These are phyloP conservation scores for Neocloeon triangulifer DNA, from an alignment of 1,140 invertebrate genomes.

Conservation along the genomic window DNA sequence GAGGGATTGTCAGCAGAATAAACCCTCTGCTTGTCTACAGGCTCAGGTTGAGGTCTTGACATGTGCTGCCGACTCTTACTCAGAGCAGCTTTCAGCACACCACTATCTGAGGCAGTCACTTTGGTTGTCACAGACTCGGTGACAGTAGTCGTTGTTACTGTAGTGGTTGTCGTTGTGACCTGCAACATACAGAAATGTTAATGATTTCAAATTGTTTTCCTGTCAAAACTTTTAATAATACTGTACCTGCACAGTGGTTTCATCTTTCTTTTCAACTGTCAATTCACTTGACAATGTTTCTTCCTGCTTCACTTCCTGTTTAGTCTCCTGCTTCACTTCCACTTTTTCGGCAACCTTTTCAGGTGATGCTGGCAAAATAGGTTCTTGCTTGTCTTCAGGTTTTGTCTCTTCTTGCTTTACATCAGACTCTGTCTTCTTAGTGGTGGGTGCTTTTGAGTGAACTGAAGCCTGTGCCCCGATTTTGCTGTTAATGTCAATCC, in stretches of 20 bases:
- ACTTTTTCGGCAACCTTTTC: slow-evolving; percentile 6
- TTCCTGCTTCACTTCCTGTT: slow-evolving; percentile 7
- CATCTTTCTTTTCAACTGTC: no score
- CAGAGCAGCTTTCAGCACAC: not conserved
- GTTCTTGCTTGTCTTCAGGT: slow-evolving; percentile 9
- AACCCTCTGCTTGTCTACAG: no score
- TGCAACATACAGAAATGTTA: no score
- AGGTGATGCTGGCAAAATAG: no score
- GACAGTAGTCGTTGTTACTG: not conserved
- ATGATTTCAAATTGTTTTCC: no score
- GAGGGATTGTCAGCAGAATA: slow-evolving; percentile 33
- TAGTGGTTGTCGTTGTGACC: slow-evolving; percentile 3
- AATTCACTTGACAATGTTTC: slow-evolving; percentile 4
- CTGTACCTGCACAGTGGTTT: no score
- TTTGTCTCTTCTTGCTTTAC: slow-evolving; percentile 7
- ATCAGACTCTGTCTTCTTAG: slow-evolving; percentile 10
- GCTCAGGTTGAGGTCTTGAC: not conserved
- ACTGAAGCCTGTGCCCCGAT: not conserved
- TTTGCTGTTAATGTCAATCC: not conserved
- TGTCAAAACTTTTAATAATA: no score
- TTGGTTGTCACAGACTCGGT: not conserved
- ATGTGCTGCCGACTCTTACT: not conserved
- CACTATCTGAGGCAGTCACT: not conserved
- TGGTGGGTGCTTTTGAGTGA: slow-evolving; percentile 13
- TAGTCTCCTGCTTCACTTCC: slow-evolving; percentile 3